Evolutionary conservation across 2,797 vertebrate species (phyloP), one percentile per base, ranked within the genome.

Genomic region (Antrozous pallidus): DNA sequence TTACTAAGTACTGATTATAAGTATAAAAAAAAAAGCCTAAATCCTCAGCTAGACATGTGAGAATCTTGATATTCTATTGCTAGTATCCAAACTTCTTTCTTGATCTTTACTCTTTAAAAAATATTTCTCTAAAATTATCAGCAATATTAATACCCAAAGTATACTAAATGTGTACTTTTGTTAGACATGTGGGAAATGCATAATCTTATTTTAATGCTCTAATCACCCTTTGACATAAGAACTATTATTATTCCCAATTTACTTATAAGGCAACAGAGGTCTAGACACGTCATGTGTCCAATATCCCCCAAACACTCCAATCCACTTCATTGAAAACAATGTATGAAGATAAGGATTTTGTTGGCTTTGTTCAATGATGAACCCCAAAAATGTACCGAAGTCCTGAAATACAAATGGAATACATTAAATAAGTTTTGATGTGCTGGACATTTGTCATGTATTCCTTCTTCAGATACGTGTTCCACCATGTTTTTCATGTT

Each of bases 111-210:
- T 73, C 3, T 4, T 86, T 45, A 45, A 58, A 91, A 54, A 36
- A 22, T 2, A 67, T 36, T 69, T 17, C 31, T 74, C 36, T 78
- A 71, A 86, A 75, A 42, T 93, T 31, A 33, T 83, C 74, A 89
- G 10, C 18, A 63, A 2, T 45, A 63, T 69, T 87, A 80, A 74
- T 1, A 31, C 4, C 6, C 56, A 63, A 8, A 17, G 2, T 40
- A 17, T 71, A 49, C 14, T 67, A 56, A 69, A 74, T 86, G 24
- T 78, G 1, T 61, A 79, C 3, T 17, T 65, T 75, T 71, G 16
- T 70, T 17, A 88, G 10, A 2, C 26, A 16, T 40, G 5, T 1
- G 5, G 51, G 51, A 74, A 86, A 5, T 77, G 6, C 1, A 73
- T 16, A 28, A 31, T 56, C 5, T 78, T 67, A 74, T 61, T 82